Base-by-base conservation (phyloP, 92 coral and sea anemone species). In the Zoanthus gigantus region DNA sequence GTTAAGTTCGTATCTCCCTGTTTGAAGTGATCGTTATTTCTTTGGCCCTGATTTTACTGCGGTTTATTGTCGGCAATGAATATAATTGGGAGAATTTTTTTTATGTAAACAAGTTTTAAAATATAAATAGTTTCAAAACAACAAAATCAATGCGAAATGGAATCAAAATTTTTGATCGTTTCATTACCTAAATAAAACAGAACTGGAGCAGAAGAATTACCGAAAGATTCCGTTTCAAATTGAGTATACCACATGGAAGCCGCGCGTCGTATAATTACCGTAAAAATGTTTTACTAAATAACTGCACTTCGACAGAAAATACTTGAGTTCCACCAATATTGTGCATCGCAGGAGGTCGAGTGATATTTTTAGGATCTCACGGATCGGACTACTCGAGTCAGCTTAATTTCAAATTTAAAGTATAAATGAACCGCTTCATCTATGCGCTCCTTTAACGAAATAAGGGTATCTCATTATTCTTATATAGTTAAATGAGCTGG, bases 21-120 rank as follows among this genome's bases (percentile, higher is more conserved):
- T 34, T 47, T 16, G 66, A 81, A 66, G 58, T 34, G 47, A 75
- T 66, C 31, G 11, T 66, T 44, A 23, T 45, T 66, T 66, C 12
- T 18, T 50, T 81, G 13, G 28, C 18, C 29, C n/a, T 37, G 12
- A 28, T 18, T 71, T 47, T 46, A 5, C 45, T 81, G 75, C 37
- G 74, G 75, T 81, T 66, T 65, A 11, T 81, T 45, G 52, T 28
- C 17, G 85, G 61, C 75, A 14, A 46, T 63, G 52, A 14, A 37
- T 37, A 30, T 81, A 67, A 47, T 48, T 81, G 74, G 85, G 75
- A 77, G 57, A 67, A 15, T 53, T 14, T 60, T 53, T 60, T 28
- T 11, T 79, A 16, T 32, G 9, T 46, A 12, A 28, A 47, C 66
- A 44, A 10, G 28, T 45, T 45, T 23, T 23, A 23, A 23, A 37